Base-by-base conservation (phyloP, 2,888 invertebrate species). In the Rhodophaea formosa region DNA sequence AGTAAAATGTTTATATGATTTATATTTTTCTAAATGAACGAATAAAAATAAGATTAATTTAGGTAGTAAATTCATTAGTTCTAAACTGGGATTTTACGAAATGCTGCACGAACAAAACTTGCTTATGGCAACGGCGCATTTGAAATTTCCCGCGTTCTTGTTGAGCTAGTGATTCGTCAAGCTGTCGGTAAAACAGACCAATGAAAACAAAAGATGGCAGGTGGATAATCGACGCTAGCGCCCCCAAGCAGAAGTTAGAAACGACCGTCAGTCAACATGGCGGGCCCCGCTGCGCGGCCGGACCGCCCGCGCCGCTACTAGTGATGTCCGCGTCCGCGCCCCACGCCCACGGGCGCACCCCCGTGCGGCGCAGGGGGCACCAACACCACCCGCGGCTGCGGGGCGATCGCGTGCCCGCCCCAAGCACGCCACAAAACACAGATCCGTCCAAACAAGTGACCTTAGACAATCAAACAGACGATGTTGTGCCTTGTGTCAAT, bases 321-420 rank as follows among this genome's bases (percentile, higher is more conserved):
- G 87, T 86, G 72, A 93, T 93, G 93, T 93, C 93, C 86, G 86
- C 86, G 86, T 84, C 92, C 84, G 86, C 87, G 86, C 87, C 91
- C 91, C 88, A 91, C 90, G 87, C 88, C 84, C 86, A 83, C 87
- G 92, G 90, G 89, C 93, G 90, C 92, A 91, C 86, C 90, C 91
- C 91, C 85, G 91, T 85, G 77, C 92, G 92, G 84, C 94, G 94
- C 82, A 93, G 95, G 84, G 95, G 95, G 68, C 95, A 94, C 84
- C 95, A 95, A 86, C 95, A 95, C 88, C 95, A 95, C 90, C 95
- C 95, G 79, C 93, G 95, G 64, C 93, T 94, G 78, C 84, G 93
- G 77, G 93, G 93, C 69, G 88, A 92, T 70, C 91, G 93, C 62
- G 83, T 84, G 59, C 92, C 93, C 77, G 92, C 92, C 74, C 91